These are phyloP conservation scores for Pelobates cultripes DNA, from an alignment of 2,797 vertebrate species.

Conservation along the genomic window DNA sequence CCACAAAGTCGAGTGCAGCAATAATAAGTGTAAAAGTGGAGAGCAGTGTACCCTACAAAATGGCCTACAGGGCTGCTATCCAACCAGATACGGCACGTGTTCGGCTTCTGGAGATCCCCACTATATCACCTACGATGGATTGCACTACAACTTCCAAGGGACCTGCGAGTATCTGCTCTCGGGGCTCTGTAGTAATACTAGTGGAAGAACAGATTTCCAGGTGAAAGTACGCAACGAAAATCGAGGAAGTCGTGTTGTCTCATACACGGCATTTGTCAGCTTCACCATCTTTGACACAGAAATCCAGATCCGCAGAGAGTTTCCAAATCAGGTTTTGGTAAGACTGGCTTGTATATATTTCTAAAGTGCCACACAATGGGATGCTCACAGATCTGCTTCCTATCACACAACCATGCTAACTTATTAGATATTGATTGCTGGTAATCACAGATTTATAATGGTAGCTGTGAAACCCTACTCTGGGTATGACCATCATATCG, in stretches of 20 bases:
- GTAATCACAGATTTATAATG: too few relatives aligned
- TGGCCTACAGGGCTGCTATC: constrained; percentile 66
- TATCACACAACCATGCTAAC: too few relatives aligned
- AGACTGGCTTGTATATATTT: not conserved
- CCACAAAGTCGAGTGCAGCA: constrained; percentile 55
- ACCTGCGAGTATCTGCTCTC: constrained; percentile 50
- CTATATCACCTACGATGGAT: constrained; percentile 67
- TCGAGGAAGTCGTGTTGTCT: constrained; percentile 33
- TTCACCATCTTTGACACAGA: constrained; percentile 31
- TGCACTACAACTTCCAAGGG: constrained; percentile 70
- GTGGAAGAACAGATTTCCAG: constrained; percentile 8
- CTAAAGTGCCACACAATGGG: too few relatives aligned
- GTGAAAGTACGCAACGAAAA: constrained; percentile 38
- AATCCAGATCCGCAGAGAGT: constrained; percentile 37
- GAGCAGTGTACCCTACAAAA: constrained; percentile 61
- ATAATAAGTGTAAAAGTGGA: constrained; percentile 55
- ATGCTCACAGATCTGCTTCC: too few relatives aligned
- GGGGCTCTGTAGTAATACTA: constrained; percentile 2
- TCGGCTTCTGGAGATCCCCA: constrained; percentile 61
- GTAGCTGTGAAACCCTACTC: too few relatives aligned
- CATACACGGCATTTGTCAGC: constrained; percentile 28
- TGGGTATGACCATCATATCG: too few relatives aligned
- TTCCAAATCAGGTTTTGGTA: constrained; percentile 36
- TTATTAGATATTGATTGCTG: too few relatives aligned
- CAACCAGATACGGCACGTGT: constrained; percentile 62